Evolutionary conservation across 2,113 vertebrate species (phyloP).

Genomic region (Pterophyllum scalare): DNA sequence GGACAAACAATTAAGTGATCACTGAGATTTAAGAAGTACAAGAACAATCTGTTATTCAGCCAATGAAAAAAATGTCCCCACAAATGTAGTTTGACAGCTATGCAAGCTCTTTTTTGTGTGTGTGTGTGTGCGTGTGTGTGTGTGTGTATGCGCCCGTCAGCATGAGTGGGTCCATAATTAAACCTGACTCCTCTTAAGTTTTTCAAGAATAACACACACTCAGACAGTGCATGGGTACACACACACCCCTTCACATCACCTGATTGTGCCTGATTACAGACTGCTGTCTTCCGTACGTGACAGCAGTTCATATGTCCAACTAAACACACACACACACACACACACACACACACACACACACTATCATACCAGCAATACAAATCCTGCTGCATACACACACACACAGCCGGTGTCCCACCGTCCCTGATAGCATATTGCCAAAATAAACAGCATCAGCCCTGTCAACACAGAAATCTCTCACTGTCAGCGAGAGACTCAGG

Average conservation of each 20-base stretch:
- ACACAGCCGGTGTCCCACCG: constrained; percentile 20
- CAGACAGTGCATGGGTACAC: neutral
- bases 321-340: neutral
- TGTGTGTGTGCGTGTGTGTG: neutral
- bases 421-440: constrained; percentile 59
- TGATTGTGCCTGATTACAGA: constrained; percentile 61
- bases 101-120: neutral
- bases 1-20: constrained; percentile 57
- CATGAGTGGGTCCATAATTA: constrained; percentile 14
- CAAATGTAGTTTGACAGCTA: neutral
- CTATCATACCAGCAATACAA: neutral
- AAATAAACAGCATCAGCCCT: constrained; percentile 73
- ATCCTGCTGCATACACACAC: neutral
- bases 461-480: constrained; percentile 60
- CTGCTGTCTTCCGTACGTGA: constrained; percentile 24
- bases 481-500: constrained; percentile 39
- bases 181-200: constrained; percentile 40
- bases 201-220: constrained; percentile 24
- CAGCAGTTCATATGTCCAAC: constrained; percentile 37
- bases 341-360: neutral
- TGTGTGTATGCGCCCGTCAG: neutral
- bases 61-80: neutral
- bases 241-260: constrained; percentile 20
- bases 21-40: constrained; percentile 27
- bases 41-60: constrained; percentile 19